A percentile compares a stretch with the other conserved stretches of the same genome.
Conservation (phyloP, 2,797 vertebrate genomes). For the Darevskia mixta region DNA sequence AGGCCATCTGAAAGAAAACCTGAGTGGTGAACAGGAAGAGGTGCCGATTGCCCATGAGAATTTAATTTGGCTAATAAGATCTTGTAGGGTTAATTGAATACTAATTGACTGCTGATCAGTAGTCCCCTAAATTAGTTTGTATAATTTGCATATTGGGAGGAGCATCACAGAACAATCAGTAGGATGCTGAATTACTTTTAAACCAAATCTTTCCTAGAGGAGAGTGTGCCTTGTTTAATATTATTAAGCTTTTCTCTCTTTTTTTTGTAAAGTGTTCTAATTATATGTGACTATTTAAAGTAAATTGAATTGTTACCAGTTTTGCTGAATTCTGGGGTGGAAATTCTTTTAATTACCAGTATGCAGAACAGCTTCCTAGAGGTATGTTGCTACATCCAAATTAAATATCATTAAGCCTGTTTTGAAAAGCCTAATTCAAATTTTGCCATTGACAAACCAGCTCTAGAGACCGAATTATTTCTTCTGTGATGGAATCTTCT, state of each 20-base stretch:
- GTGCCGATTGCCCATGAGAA: slow-evolving; percentile 8
- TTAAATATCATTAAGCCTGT: slow-evolving; percentile 8
- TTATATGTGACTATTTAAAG: slow-evolving; percentile 19
- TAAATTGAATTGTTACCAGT: slow-evolving; percentile 25
- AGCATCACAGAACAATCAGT: background rate
- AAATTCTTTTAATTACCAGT: slow-evolving; percentile 22
- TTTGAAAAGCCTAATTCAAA: slow-evolving; percentile 27
- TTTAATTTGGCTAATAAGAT: slow-evolving; percentile 42
- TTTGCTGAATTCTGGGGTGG: slow-evolving; percentile 7
- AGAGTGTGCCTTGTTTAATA: slow-evolving; percentile 2
- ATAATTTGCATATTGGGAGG: slow-evolving; percentile 4
- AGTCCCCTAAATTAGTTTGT: slow-evolving; percentile 19
- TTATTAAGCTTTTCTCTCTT: slow-evolving; percentile 1
- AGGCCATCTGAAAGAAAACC: slow-evolving; percentile 8
- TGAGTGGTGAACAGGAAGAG: slow-evolving; percentile 15
- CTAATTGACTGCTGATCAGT: slow-evolving; percentile 40
- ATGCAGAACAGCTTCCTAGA: background rate
- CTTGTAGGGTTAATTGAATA: slow-evolving; percentile 36
- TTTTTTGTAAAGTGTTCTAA: slow-evolving; percentile 24
- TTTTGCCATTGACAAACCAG: background rate
- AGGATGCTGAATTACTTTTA: slow-evolving; percentile 9
- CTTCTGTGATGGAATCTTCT: background rate
- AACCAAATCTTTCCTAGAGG: slow-evolving; percentile 8
- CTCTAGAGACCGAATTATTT: background rate
- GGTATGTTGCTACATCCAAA: slow-evolving; percentile 17